Conservation (phyloP, 2,888 invertebrate genomes). For the Drosophila aldrichi region DNA sequence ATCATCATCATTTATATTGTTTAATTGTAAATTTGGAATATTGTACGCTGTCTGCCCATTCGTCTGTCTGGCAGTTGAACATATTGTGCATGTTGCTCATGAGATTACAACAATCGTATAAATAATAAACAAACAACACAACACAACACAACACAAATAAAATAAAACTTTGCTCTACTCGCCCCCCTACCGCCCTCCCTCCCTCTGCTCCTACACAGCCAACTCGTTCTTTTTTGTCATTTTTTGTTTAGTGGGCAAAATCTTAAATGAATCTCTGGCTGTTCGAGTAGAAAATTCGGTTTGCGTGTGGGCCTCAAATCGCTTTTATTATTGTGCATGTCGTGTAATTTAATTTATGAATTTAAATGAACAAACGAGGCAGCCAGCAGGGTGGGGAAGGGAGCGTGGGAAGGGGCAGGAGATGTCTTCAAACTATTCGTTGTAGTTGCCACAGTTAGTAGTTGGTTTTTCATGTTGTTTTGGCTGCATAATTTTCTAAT, state of each 20-base stretch:
- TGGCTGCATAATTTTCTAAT: conserved; percentile 79
- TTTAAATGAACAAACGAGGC: conserved; percentile 67
- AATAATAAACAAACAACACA: conserved; percentile 47
- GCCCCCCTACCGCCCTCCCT: conserved; percentile 23
- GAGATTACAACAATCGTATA: conserved; percentile 77
- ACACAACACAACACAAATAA: no score
- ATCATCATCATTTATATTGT: conserved; percentile 69
- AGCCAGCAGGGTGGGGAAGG: background rate
- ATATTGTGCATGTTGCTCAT: conserved; percentile 70
- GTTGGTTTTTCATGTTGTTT: conserved; percentile 23
- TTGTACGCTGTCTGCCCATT: conserved; percentile 23
- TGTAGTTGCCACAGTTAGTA: conserved; percentile 37
- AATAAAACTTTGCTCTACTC: background rate
- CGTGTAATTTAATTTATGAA: conserved; percentile 81
- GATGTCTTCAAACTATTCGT: conserved; percentile 35
- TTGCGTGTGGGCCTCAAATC: conserved; percentile 77
- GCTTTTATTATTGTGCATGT: conserved; percentile 79
- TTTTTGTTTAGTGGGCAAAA: conserved; percentile 59
- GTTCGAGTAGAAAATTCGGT: conserved; percentile 42
- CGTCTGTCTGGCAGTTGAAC: conserved; percentile 35
- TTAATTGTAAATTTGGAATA: conserved; percentile 38
- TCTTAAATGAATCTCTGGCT: conserved; percentile 75
- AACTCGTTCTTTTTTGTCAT: conserved; percentile 29
- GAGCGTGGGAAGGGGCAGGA: background rate
- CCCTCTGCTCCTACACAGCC: conserved; percentile 10